Percentiles rank a stretch among this genome's conserved stretches.
Evolutionary conservation across 64 coral and sea anemone genomes (phyloP).

Genomic region (Montipora efflorescens): DNA sequence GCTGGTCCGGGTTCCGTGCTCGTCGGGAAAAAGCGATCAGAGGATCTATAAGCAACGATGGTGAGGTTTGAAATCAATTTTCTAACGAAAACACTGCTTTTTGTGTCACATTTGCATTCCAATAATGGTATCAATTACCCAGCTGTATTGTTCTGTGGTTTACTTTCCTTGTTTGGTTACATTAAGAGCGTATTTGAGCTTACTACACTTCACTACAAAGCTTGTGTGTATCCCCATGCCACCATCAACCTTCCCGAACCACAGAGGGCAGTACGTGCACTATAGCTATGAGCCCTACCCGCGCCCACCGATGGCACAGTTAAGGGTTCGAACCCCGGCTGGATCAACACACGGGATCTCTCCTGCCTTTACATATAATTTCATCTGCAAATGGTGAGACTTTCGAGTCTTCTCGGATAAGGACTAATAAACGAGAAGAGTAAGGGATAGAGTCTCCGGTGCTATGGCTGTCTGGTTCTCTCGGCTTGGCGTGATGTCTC

Average conservation of each 20-base stretch:
- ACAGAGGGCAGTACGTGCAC: no score
- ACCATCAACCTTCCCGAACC: not conserved
- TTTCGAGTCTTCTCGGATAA: no score
- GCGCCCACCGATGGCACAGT: no score
- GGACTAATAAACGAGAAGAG: no score
- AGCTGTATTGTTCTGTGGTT: not conserved
- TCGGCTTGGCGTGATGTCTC: no score
- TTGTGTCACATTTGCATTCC: not conserved
- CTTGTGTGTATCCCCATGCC: not conserved
- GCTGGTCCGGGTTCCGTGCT: not conserved
- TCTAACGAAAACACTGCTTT: not conserved
- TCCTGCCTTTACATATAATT: no score
- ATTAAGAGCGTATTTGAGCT: not conserved
- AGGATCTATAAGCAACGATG: slow-evolving; percentile 37
- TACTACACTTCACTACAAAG: not conserved
- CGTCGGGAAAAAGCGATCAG: not conserved
- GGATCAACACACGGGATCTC: no score
- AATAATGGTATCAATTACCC: not conserved
- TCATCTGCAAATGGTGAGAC: no score
- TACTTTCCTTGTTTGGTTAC: not conserved
- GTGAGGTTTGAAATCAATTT: slow-evolving; percentile 45
- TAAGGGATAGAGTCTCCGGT: no score
- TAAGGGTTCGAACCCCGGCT: no score
- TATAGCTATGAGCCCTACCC: no score
- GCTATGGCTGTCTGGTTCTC: no score